phyloP scores from a whole-genome alignment of 37 sponge, comb jelly and placozoan species.

The Mnemiopsis leidyi region DNA sequence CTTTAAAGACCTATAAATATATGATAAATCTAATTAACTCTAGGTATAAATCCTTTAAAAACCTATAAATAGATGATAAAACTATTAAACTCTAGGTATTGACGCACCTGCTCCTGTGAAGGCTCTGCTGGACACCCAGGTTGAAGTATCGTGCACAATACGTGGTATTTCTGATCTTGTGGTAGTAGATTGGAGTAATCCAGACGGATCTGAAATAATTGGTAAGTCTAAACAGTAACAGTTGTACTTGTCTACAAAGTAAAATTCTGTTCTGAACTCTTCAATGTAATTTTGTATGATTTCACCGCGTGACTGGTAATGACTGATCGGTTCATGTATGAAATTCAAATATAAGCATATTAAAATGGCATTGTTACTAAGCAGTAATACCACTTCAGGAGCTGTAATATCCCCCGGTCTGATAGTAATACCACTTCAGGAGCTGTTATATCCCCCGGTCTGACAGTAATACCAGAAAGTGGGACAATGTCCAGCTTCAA shows the following conservation, averaged over 20 bases:
- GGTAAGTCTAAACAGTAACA: background rate
- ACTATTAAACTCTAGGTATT: background rate
- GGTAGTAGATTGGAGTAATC: background rate
- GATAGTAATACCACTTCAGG: background rate
- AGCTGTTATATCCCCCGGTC: background rate
- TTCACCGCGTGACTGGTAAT: too few species aligned
- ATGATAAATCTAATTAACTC: too few species aligned
- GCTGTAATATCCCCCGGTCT: background rate
- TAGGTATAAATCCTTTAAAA: too few species aligned
- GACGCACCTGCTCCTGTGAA: background rate
- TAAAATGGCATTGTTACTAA: too few species aligned
- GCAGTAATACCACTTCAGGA: too few species aligned
- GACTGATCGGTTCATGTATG: too few species aligned
- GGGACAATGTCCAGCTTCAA: background rate
- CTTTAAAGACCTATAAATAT: too few species aligned
- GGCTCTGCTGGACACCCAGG: background rate
- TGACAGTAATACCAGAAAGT: background rate
- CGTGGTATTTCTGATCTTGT: background rate
- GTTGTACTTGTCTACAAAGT: too few species aligned
- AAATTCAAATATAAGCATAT: too few species aligned
- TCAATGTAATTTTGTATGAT: too few species aligned
- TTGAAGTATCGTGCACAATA: background rate
- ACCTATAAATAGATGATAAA: too few species aligned
- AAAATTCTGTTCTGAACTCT: too few species aligned
- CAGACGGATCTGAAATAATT: background rate